phyloP scores from a whole-genome alignment of 1,140 invertebrate species.

The Ylistrum balloti region DNA sequence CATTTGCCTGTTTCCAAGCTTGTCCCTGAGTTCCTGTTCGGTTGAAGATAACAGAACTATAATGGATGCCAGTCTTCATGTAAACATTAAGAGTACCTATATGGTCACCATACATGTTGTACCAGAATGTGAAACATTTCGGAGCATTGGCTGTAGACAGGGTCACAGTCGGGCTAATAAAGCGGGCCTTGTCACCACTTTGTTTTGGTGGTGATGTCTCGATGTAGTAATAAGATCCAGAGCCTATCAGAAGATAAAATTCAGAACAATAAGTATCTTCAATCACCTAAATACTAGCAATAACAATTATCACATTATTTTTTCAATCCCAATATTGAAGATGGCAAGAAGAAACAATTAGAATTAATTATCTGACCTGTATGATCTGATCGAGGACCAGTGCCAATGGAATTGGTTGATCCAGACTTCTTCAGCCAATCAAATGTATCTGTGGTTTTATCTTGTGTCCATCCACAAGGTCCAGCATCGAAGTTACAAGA shows the following conservation, averaged over 20 bases:
- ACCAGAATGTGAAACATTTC: slow-evolving; percentile 85
- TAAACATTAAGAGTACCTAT: slow-evolving; percentile 75
- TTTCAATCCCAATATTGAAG: no score
- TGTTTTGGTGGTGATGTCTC: slow-evolving; percentile 70
- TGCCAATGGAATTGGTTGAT: slow-evolving; percentile 62
- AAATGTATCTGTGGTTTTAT: slow-evolving; percentile 71
- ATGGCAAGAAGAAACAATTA: no score
- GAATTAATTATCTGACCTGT: slow-evolving; percentile 49
- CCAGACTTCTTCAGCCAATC: slow-evolving; percentile 73
- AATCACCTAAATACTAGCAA: no score
- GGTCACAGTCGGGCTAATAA: slow-evolving; percentile 62
- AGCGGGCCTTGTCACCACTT: slow-evolving; percentile 73
- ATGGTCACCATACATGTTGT: slow-evolving; percentile 88
- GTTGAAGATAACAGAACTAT: slow-evolving; percentile 66
- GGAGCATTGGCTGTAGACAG: slow-evolving; percentile 47
- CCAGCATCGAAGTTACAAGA: slow-evolving; percentile 69
- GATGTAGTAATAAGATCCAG: slow-evolving; percentile 76
- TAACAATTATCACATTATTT: no score
- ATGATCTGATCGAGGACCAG: slow-evolving; percentile 77
- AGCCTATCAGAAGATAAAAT: neutral
- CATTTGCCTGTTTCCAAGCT: slow-evolving; percentile 73
- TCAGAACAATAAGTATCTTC: no score
- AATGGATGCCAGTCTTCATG: slow-evolving; percentile 56
- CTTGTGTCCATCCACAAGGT: slow-evolving; percentile 73
- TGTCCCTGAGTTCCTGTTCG: slow-evolving; percentile 76